Evolutionary conservation across 1,140 invertebrate species (phyloP), one percentile per base, ranked within the genome.

Genomic region (Brachionus koreanus): DNA sequence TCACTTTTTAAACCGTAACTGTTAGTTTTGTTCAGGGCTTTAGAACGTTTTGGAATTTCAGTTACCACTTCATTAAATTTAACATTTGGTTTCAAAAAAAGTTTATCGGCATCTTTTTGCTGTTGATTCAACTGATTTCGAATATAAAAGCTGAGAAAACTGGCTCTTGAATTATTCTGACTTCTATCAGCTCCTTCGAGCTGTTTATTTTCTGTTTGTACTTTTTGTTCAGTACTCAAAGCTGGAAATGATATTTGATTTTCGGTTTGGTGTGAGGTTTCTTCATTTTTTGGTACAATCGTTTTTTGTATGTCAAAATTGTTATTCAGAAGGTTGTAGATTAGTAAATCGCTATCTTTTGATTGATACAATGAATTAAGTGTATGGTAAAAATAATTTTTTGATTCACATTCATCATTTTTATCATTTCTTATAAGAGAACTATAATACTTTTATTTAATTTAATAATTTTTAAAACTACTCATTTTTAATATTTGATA

Each of bases 241-340:
- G 37, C 65, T 6, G 65, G 65, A 35, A 69, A 37, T n/a, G 29
- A 35, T 37, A 37, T 23, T 42, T 69, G 29, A 39, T 69, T 69
- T 39, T 37, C 37, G 2, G 35, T 39, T 42, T 69, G 63, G 3
- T n/a, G 13, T 5, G 25, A 10, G 1, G 3, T 12, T 65, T 29
- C 63, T 4, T 37, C 63, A 13, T 5, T 10, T 69, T 69, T 69
- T 3, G 65, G 65, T 3, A 69, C 65, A 69, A 69, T 69, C 9
- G 65, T 69, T 69, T 69, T 69, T 37, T 69, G 65, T 16, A 69
- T 69, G n/a, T 69, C 65, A 39, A 69, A 69, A 23, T 69, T 39
- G 35, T 39, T 69, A 16, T 69, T 69, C 39, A 69, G 39, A 19
- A 69, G 37, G 19, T 69, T 69, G 9, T 69, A 69, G 10, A 69